These are phyloP conservation scores for Drosophila peninsularis DNA, from an alignment of 2,888 invertebrate species.

Conservation along the genomic window DNA sequence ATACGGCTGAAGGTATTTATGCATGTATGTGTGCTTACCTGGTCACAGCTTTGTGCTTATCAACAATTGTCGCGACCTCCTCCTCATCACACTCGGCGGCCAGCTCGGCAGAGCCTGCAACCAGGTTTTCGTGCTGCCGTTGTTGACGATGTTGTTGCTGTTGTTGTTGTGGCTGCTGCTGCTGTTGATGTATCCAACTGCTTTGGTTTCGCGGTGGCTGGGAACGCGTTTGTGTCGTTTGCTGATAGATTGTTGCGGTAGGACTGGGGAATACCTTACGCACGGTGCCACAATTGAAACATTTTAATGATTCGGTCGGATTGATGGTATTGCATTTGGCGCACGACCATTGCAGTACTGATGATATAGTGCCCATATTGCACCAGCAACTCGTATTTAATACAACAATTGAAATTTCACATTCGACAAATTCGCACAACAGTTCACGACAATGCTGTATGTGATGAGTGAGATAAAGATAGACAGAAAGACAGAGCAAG, in stretches of 20 bases:
- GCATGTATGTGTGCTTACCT: constrained; percentile 43
- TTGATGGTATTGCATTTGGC: constrained; percentile 94
- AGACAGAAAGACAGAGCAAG: constrained; percentile 13
- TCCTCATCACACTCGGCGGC: constrained; percentile 59
- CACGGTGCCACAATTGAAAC: constrained; percentile 92
- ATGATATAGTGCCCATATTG: constrained; percentile 95
- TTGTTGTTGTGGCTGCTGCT: constrained; percentile 27
- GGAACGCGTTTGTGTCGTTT: constrained; percentile 47
- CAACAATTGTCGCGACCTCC: constrained; percentile 55
- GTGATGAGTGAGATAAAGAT: constrained; percentile 19
- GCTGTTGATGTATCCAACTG: constrained; percentile 55
- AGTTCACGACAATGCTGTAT: constrained; percentile 46
- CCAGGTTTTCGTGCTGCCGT: constrained; percentile 39
- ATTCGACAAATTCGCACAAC: constrained; percentile 46
- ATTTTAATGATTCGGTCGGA: constrained; percentile 93
- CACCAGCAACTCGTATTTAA: constrained; percentile 29
- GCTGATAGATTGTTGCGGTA: constrained; percentile 66
- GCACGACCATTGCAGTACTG: constrained; percentile 97
- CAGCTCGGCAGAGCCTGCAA: constrained; percentile 38
- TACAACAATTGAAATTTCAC: constrained; percentile 46
- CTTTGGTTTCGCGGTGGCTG: constrained; percentile 48
- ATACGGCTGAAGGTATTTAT: neutral
- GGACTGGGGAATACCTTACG: constrained; percentile 85
- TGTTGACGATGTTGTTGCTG: constrained; percentile 35
- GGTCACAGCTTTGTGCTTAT: constrained; percentile 63